Evolutionary conservation across 1,140 invertebrate species (phyloP).

Genomic region (Caenorhabditis tropicalis): DNA sequence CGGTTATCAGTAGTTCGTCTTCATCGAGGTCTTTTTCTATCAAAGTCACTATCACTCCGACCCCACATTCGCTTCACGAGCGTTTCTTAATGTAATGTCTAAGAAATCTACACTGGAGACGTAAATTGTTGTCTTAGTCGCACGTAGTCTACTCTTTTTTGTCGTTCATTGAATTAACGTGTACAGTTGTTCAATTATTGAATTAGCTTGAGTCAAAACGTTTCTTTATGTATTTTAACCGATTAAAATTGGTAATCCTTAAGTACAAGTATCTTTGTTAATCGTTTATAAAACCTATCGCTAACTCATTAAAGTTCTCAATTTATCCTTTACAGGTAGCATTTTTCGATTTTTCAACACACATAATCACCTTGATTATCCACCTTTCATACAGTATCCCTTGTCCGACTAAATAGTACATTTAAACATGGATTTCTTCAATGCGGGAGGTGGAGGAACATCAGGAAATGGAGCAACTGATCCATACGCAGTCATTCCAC

Average conservation of each 20-base stretch:
- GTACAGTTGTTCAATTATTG: too few relatives aligned
- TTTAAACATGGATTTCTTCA: not conserved
- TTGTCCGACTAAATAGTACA: not conserved
- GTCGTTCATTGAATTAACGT: too few relatives aligned
- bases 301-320: too few relatives aligned
- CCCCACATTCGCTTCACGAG: not conserved
- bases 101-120: not conserved
- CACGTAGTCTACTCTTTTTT: too few relatives aligned
- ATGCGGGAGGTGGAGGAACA: conserved; percentile 2
- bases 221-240: too few relatives aligned
- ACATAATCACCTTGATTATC: not conserved
- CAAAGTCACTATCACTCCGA: not conserved
- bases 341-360: not conserved
- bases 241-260: too few relatives aligned
- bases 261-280: too few relatives aligned
- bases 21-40: not conserved
- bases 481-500: conserved; percentile 28
- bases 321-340: not conserved
- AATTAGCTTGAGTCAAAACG: too few relatives aligned
- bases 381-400: not conserved
- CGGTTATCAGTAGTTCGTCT: conserved; percentile 10
- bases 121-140: not conserved
- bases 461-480: conserved; percentile 5
- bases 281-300: too few relatives aligned
- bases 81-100: not conserved